Base-by-base conservation (phyloP, 2,113 vertebrate species). In the Rhinolophus ferrumequinum region DNA sequence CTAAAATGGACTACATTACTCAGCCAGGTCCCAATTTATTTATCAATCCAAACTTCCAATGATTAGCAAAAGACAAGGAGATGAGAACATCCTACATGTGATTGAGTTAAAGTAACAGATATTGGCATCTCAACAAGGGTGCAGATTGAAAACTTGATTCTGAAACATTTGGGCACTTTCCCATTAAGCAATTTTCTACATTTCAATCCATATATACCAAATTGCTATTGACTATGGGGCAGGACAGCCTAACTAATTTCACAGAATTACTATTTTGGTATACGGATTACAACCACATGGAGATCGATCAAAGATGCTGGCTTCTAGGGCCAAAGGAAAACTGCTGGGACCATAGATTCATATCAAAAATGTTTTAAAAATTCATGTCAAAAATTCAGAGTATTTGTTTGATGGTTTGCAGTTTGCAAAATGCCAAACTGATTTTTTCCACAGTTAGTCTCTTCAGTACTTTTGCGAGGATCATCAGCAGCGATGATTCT, bases 141-240 rank as follows among this genome's bases (percentile, higher is more conserved):
- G 3, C 15, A 86, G 77, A 94, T 50, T 69, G 72, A 93, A 91
- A 76, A 79, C 38, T 93, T 95, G 82, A 70, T 84, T 83, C n/a
- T 87, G 70, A 96, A 91, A 92, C 28, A 90, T 26, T 66, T 56
- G 47, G 76, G 18, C n/a, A 83, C 52, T 56, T 93, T 77, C 30
- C 38, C 24, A 91, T 92, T 95, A 96, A 94, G 73, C 30, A 76
- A 93, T 67, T 54, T 92, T 44, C 84, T 26, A 84, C 44, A 67
- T 30, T 95, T 52, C 88, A 62, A 93, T 91, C 84, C 93, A 90
- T 94, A 84, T 77, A 69, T 66, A 90, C 84, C 85, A 97, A 96
- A 91, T 86, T 95, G 54, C 47, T 95, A 88, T 89, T 83, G 82
- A 96, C 24, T 54, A 18, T 41, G 88, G 28, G 76, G 35, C 38